Conservation (phyloP, 2,888 invertebrate genomes). For the Diarsia dahlii region DNA sequence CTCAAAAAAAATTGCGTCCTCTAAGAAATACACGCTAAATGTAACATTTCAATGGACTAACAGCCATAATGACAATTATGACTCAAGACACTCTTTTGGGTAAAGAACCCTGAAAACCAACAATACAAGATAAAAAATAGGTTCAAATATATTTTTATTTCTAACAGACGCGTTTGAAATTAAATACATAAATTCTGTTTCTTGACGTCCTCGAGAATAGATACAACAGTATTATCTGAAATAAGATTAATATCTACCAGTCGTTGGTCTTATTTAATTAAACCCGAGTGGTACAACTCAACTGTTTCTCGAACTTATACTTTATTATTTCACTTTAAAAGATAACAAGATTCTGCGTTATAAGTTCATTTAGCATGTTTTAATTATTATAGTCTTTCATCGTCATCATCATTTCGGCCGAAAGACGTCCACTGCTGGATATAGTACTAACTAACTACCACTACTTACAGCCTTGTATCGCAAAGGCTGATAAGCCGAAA, state of each 20-base stretch:
- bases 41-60: no score
- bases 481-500: no score
- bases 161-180: slow-evolving; percentile 13
- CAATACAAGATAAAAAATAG: background rate
- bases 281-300: background rate
- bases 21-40: no score
- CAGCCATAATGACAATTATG: background rate
- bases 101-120: background rate
- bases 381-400: no score
- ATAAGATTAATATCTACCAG: slow-evolving; percentile 20
- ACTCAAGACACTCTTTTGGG: background rate
- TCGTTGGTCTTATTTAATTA: slow-evolving; percentile 16
- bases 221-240: slow-evolving; percentile 11
- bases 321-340: background rate
- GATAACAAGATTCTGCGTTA: background rate
- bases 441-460: no score
- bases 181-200: slow-evolving; percentile 15
- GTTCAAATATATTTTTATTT: background rate
- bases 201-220: slow-evolving; percentile 3
- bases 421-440: no score
- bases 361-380: background rate
- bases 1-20: no score
- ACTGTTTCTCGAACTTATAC: background rate
- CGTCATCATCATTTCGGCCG: no score
- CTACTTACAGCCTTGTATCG: no score